These are phyloP conservation scores for Drosophila anomalipes DNA, from an alignment of 2,888 invertebrate species.

Conservation along the genomic window DNA sequence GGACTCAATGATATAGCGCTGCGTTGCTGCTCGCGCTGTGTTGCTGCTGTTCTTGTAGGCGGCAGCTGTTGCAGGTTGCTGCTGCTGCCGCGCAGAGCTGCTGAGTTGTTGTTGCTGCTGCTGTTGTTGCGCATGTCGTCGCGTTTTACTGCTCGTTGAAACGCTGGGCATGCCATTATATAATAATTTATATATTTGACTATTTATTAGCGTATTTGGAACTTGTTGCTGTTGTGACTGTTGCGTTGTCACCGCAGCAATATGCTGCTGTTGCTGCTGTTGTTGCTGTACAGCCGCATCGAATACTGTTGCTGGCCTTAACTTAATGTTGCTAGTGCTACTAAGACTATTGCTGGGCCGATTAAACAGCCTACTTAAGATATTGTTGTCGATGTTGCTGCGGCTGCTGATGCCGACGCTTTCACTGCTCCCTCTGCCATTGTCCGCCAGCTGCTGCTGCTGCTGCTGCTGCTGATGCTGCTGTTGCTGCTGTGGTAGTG, in stretches of 20 bases:
- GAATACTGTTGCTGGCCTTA: constrained; percentile 82
- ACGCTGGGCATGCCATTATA: constrained; percentile 54
- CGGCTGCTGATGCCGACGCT: constrained; percentile 52
- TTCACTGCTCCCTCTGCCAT: constrained; percentile 67
- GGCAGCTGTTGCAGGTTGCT: constrained; percentile 20
- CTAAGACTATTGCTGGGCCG: constrained; percentile 70
- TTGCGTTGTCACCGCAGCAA: constrained; percentile 47
- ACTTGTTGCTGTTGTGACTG: constrained; percentile 82
- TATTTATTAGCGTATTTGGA: constrained; percentile 84
- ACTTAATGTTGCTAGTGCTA: constrained; percentile 73
- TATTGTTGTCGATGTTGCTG: constrained; percentile 69
- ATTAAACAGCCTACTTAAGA: constrained; percentile 78
- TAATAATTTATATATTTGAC: constrained; percentile 84
- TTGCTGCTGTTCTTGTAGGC: constrained; percentile 48
- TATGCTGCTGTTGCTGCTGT: constrained; percentile 45
- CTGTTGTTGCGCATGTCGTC: constrained; percentile 63
- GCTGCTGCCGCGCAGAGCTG: constrained; percentile 29
- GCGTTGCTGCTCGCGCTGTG: constrained; percentile 40
- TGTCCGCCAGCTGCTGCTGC: constrained; percentile 44
- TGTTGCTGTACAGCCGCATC: constrained; percentile 56
- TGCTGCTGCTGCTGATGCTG: constrained; percentile 1
- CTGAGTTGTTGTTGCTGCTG: constrained; percentile 30
- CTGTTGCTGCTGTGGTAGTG: constrained; percentile 48
- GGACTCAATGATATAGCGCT: constrained; percentile 74
- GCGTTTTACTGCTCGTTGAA: constrained; percentile 72